Conservation (phyloP, 2,888 invertebrate species). For the Hesperia comma region DNA sequence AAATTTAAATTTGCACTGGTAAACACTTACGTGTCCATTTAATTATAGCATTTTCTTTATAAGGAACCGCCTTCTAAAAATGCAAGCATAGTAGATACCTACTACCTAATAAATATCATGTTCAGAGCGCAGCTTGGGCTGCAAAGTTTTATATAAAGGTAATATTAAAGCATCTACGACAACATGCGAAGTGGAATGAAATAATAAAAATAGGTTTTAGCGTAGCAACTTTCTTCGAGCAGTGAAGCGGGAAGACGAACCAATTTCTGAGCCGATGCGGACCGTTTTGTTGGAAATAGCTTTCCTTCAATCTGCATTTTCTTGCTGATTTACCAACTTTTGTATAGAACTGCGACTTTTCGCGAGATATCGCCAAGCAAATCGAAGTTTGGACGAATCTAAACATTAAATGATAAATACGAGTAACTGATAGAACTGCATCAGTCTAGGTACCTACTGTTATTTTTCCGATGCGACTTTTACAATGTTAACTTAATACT, state of each 20-base stretch:
- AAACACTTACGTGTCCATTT: no score
- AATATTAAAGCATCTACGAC: conserved; percentile 59
- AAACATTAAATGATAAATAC: conserved; percentile 61
- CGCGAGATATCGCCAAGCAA: conserved; percentile 56
- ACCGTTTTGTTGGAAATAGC: conserved; percentile 83
- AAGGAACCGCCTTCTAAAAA: no score
- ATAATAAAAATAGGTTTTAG: conserved; percentile 80
- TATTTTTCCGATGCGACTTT: no score
- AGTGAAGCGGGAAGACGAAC: conserved; percentile 77
- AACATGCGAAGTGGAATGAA: conserved; percentile 68
- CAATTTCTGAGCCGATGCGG: conserved; percentile 82
- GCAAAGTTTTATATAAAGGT: neutral
- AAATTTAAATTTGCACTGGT: no score
- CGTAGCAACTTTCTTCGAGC: conserved; percentile 77
- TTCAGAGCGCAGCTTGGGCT: neutral
- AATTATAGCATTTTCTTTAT: no score
- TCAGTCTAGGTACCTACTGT: no score
- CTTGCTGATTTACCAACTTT: conserved; percentile 84
- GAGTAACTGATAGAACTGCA: no score
- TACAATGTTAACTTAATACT: no score
- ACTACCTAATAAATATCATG: conserved; percentile 6
- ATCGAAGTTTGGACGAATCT: conserved; percentile 59
- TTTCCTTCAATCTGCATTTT: conserved; percentile 84
- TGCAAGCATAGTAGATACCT: no score
- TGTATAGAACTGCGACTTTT: conserved; percentile 68